These are phyloP conservation scores for Sapajus apella DNA, from an alignment of 2,113 vertebrate species.

Conservation along the genomic window DNA sequence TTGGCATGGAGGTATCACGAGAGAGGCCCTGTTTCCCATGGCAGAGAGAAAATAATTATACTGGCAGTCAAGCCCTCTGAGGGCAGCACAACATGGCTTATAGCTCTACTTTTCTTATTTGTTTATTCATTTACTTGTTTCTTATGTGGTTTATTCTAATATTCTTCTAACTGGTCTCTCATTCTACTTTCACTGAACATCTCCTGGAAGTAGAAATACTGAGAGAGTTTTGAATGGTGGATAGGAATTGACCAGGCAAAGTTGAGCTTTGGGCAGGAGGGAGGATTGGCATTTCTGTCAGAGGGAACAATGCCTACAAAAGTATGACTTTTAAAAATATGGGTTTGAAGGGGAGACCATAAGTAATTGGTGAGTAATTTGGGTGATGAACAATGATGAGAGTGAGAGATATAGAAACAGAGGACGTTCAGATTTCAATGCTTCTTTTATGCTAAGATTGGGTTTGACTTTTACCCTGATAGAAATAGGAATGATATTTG, in stretches of 20 bases:
- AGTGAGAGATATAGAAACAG: neutral
- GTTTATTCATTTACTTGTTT: neutral
- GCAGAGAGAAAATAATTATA: neutral
- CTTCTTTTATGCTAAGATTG: neutral
- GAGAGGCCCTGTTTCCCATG: constrained; percentile 80
- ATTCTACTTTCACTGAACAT: neutral
- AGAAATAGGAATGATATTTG: neutral
- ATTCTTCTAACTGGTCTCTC: neutral
- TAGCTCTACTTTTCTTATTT: neutral
- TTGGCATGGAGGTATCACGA: constrained; percentile 89
- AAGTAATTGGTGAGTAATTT: neutral
- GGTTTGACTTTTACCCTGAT: neutral
- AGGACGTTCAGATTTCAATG: neutral
- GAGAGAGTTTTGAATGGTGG: neutral
- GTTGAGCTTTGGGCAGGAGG: neutral
- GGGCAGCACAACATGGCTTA: neutral
- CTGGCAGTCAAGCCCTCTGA: neutral
- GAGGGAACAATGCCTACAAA: neutral
- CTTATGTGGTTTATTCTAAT: neutral
- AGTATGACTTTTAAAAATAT: neutral
- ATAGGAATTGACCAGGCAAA: neutral
- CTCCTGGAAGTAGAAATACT: neutral
- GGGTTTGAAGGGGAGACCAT: neutral
- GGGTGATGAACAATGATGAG: neutral
- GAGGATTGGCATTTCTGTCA: neutral